Percentiles rank a stretch among this genome's conserved stretches.
phyloP scores from a whole-genome alignment of 2,797 vertebrate genomes.

The Caiman crocodilus region DNA sequence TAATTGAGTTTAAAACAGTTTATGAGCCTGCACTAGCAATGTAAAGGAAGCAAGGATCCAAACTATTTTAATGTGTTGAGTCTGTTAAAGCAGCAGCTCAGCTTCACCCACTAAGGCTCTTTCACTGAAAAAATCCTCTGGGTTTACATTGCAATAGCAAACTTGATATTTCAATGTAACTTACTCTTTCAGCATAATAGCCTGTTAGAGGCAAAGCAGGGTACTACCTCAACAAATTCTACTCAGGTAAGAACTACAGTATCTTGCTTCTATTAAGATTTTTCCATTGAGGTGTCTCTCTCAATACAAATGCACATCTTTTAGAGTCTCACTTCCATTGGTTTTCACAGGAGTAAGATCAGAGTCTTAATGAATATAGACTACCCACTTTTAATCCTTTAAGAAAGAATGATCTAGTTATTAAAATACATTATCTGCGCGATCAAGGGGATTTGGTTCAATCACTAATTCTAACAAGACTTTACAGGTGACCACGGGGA shows the following conservation, averaged over 20 bases:
- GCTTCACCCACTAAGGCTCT: neutral
- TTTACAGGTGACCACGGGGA: constrained; percentile 51
- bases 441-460: constrained; percentile 68
- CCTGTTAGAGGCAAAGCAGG: neutral
- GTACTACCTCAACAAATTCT: neutral
- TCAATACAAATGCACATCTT: neutral
- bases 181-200: constrained; percentile 46
- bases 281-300: neutral
- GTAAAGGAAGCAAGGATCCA: neutral
- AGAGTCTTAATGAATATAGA: constrained; percentile 57
- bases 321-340: neutral
- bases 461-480: constrained; percentile 59
- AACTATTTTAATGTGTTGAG: fast-evolving
- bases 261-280: neutral
- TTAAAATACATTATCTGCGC: constrained; percentile 62
- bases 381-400: constrained; percentile 66
- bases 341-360: constrained; percentile 49
- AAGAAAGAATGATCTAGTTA: constrained; percentile 71
- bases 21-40: neutral
- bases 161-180: constrained; percentile 37
- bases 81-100: neutral
- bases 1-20: neutral
- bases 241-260: too few relatives aligned
- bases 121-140: neutral
- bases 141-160: neutral